These are phyloP conservation scores for Heliconius congener DNA, from an alignment of 1,140 invertebrate genomes.

Conservation along the genomic window DNA sequence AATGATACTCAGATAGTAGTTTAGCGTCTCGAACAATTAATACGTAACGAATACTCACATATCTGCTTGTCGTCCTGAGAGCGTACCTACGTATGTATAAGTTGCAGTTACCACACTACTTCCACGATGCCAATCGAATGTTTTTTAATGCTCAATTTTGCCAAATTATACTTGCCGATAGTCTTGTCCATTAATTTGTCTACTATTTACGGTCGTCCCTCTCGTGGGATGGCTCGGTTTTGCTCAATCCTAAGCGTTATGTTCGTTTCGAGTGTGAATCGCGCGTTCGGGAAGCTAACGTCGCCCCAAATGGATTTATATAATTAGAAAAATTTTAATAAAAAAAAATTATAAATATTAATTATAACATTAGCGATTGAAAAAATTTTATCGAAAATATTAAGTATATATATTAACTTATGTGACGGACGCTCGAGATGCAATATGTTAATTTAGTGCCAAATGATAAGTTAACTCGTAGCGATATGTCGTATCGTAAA, in stretches of 20 bases:
- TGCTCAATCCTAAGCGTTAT: conserved; percentile 71
- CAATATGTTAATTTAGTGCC: conserved; percentile 81
- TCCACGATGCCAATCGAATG: conserved; percentile 73
- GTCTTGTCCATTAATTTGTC: conserved; percentile 72
- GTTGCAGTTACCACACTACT: conserved; percentile 77
- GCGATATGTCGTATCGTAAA: conserved; percentile 79
- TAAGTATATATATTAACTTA: conserved; percentile 67
- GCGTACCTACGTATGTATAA: conserved; percentile 60
- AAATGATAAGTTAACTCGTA: conserved; percentile 81
- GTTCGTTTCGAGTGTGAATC: conserved; percentile 50
- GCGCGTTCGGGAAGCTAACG: conserved; percentile 54
- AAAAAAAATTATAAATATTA: conserved; percentile 56
- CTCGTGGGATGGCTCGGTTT: conserved; percentile 53
- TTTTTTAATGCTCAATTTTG: conserved; percentile 80
- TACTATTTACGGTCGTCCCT: conserved; percentile 51
- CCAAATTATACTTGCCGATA: conserved; percentile 80
- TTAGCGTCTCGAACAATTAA: conserved; percentile 25
- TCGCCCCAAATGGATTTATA: conserved; percentile 64
- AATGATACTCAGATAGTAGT: conserved; percentile 28
- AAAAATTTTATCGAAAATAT: conserved; percentile 54
- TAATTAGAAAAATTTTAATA: conserved; percentile 58
- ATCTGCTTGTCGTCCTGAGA: conserved; percentile 33
- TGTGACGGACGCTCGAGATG: conserved; percentile 77
- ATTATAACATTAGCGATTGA: conserved; percentile 64
- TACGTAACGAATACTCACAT: conserved; percentile 38